Conservation (phyloP, 2,888 invertebrate species). For the Ophion obscuratus region DNA sequence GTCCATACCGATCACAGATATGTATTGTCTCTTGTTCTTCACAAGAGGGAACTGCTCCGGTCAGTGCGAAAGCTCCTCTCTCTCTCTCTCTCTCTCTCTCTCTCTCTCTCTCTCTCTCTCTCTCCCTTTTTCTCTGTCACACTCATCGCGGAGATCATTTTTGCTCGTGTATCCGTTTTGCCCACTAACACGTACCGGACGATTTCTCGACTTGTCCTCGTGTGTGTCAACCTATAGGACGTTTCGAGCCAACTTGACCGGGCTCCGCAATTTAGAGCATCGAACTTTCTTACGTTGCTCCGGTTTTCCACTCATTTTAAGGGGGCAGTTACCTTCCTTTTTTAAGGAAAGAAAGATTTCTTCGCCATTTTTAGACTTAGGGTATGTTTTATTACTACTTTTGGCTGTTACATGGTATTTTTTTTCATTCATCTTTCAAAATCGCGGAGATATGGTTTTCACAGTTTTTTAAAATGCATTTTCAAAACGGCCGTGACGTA, state of each 20-base stretch:
- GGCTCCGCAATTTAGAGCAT: too few relatives aligned
- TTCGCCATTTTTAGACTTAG: too few relatives aligned
- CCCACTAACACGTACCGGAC: slow-evolving; percentile 38
- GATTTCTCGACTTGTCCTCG: slow-evolving; percentile 33
- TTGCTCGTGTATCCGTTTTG: slow-evolving; percentile 61
- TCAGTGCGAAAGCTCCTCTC: slow-evolving; percentile 29
- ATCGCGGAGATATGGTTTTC: too few relatives aligned
- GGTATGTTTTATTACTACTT: too few relatives aligned
- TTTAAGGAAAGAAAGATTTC: too few relatives aligned
- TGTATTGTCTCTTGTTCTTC: slow-evolving; percentile 50
- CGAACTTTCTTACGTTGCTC: background rate
- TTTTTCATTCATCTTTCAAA: too few relatives aligned
- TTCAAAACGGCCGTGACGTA: too few relatives aligned
- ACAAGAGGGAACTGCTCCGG: slow-evolving; percentile 33
- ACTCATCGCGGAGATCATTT: slow-evolving; percentile 61
- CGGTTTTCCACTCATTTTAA: background rate
- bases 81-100: slow-evolving; percentile 19
- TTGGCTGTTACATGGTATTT: too few relatives aligned
- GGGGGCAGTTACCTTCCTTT: too few relatives aligned
- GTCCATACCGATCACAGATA: slow-evolving; percentile 48
- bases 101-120: slow-evolving; percentile 7
- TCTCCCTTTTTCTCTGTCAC: slow-evolving; percentile 31
- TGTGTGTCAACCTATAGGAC: slow-evolving; percentile 26
- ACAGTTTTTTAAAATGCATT: too few relatives aligned
- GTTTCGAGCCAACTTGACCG: background rate